phyloP scores from a whole-genome alignment of 2,888 invertebrate species.

The Ernsta delagoae region DNA sequence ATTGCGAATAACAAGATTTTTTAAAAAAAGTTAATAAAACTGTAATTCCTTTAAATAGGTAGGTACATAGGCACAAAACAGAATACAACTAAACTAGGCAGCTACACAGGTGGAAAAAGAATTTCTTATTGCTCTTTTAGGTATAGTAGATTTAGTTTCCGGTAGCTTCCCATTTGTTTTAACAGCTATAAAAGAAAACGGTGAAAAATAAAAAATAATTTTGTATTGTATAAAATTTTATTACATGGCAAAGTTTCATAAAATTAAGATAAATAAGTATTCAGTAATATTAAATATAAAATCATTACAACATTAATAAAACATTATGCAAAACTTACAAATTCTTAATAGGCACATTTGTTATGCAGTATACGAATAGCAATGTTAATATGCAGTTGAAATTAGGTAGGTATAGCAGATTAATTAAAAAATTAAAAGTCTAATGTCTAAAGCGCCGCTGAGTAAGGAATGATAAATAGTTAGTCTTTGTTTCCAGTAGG shows the following conservation, averaged over 20 bases:
- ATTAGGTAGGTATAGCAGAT: constrained; percentile 44
- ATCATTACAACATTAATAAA: constrained; percentile 46
- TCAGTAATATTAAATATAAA: constrained; percentile 34
- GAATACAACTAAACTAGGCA: too few relatives aligned
- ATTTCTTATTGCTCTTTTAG: too few relatives aligned
- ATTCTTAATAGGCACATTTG: constrained; percentile 57
- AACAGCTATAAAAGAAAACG: too few relatives aligned
- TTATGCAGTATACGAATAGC: constrained; percentile 56
- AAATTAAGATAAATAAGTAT: constrained; percentile 49
- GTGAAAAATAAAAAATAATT: constrained; percentile 38
- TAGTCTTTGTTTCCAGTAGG: constrained; percentile 38
- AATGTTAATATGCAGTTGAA: constrained; percentile 57
- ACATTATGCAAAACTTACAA: constrained; percentile 54
- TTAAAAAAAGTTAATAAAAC: too few relatives aligned
- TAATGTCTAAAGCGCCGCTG: constrained; percentile 50
- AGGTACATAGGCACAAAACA: too few relatives aligned
- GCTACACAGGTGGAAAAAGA: too few relatives aligned
- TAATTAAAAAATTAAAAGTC: constrained; percentile 43
- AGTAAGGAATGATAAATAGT: constrained; percentile 57
- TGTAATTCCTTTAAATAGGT: too few relatives aligned
- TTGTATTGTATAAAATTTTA: constrained; percentile 59
- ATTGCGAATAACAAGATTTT: too few relatives aligned
- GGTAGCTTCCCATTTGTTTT: too few relatives aligned
- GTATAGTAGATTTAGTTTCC: too few relatives aligned
- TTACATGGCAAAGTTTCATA: constrained; percentile 78